A percentile compares a stretch with the other conserved stretches of the same genome.
These are phyloP conservation scores for Bradypodion ventrale DNA, from an alignment of 2,797 vertebrate genomes.

Conservation along the genomic window DNA sequence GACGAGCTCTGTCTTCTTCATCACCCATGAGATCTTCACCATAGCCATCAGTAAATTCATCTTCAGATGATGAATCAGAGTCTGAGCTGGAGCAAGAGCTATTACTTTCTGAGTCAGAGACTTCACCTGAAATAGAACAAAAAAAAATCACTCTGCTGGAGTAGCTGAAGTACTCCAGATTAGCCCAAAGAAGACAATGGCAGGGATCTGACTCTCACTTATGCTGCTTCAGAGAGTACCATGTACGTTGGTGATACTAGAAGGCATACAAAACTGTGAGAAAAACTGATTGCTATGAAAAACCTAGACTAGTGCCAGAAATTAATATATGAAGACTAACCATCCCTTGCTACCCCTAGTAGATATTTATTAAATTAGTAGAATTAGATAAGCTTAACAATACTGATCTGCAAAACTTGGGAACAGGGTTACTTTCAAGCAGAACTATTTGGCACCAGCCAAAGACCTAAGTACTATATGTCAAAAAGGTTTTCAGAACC, in stretches of 20 bases:
- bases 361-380: background rate
- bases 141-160: background rate
- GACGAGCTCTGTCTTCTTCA: constrained; percentile 92
- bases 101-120: constrained; percentile 97
- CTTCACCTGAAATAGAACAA: constrained; percentile 84
- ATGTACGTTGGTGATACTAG: background rate
- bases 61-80: constrained; percentile 94
- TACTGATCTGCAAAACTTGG: background rate
- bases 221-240: background rate
- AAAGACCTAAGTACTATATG: background rate
- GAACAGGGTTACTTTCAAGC: background rate
- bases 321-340: background rate
- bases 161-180: background rate
- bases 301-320: background rate
- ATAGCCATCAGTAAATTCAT: constrained; percentile 96
- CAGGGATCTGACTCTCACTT: background rate
- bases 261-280: background rate
- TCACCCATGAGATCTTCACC: constrained; percentile 98
- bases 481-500: background rate
- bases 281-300: background rate
- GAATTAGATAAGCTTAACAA: background rate
- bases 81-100: constrained; percentile 96
- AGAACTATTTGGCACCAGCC: too few relatives aligned
- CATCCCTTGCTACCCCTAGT: background rate
- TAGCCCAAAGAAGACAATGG: background rate